Conservation (phyloP, 1,140 invertebrate genomes). For the Trissolcus basalis region DNA sequence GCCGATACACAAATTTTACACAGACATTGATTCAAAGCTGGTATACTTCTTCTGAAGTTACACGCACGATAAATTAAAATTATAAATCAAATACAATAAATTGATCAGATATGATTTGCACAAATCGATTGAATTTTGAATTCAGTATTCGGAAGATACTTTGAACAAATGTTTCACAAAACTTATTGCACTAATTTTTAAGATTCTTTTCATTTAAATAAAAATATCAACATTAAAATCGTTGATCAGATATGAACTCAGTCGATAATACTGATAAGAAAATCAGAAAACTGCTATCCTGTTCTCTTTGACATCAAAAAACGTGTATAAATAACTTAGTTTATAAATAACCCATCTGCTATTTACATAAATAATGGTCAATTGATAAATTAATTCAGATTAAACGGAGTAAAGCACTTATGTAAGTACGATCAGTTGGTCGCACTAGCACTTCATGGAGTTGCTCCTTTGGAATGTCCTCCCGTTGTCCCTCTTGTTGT, state of each 20-base stretch:
- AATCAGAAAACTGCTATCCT: not conserved
- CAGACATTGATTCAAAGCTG: too few species aligned
- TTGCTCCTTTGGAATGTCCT: constrained; percentile 74
- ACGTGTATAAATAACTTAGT: constrained; percentile 16
- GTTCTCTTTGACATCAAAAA: not conserved
- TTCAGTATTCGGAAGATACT: too few species aligned
- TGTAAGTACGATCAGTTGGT: constrained; percentile 37
- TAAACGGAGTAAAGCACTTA: constrained; percentile 10
- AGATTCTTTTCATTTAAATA: not conserved
- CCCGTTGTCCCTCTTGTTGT: constrained; percentile 68
- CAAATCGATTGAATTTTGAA: too few species aligned
- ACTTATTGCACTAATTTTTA: too few species aligned
- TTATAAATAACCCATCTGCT: constrained; percentile 17
- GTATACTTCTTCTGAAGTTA: too few species aligned
- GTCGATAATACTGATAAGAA: constrained; percentile 13
- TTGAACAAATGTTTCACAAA: too few species aligned
- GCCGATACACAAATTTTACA: too few species aligned
- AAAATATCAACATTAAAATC: not conserved
- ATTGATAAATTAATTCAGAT: constrained; percentile 35
- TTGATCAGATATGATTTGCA: too few species aligned
- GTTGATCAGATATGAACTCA: not conserved
- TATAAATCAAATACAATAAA: too few species aligned
- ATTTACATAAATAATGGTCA: constrained; percentile 18
- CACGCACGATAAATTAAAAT: too few species aligned
- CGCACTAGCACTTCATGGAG: constrained; percentile 72